These are phyloP conservation scores for Aethes cnicana DNA, from an alignment of 2,888 invertebrate genomes.

Conservation along the genomic window DNA sequence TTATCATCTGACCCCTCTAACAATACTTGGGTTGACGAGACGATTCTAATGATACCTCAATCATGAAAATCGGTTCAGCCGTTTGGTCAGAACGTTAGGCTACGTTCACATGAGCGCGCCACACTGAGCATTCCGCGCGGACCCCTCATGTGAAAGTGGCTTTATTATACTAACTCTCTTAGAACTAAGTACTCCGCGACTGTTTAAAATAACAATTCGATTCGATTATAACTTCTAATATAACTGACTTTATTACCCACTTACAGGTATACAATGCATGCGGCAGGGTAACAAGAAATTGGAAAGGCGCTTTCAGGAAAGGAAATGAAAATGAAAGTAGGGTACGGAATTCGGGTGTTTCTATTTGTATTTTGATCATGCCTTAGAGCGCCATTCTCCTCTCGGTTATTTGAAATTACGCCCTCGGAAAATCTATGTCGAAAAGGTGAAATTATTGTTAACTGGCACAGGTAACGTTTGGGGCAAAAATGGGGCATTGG, in stretches of 20 bases:
- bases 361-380: constrained; percentile 35
- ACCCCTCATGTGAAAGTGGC: too few relatives aligned
- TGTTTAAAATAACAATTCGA: neutral
- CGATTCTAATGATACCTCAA: too few relatives aligned
- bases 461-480: constrained; percentile 1
- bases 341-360: constrained; percentile 29
- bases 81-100: too few relatives aligned
- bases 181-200: neutral
- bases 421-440: constrained; percentile 31
- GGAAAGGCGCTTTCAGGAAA: constrained; percentile 18
- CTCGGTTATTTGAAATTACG: constrained; percentile 37
- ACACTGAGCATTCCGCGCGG: too few relatives aligned
- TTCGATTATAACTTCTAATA: constrained; percentile 10
- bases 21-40: too few relatives aligned
- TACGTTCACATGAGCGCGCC: too few relatives aligned
- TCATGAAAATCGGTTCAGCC: too few relatives aligned
- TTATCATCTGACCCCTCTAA: too few relatives aligned
- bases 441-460: constrained; percentile 24
- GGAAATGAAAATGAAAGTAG: constrained; percentile 32
- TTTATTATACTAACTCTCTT: too few relatives aligned
- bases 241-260: constrained; percentile 11
- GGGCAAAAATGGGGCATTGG: too few relatives aligned
- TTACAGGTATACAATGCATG: constrained; percentile 20
- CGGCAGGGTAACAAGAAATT: constrained; percentile 25
- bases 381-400: constrained; percentile 34